Base-by-base conservation (phyloP, 2,113 vertebrate genomes). In the Sander vitreus region DNA sequence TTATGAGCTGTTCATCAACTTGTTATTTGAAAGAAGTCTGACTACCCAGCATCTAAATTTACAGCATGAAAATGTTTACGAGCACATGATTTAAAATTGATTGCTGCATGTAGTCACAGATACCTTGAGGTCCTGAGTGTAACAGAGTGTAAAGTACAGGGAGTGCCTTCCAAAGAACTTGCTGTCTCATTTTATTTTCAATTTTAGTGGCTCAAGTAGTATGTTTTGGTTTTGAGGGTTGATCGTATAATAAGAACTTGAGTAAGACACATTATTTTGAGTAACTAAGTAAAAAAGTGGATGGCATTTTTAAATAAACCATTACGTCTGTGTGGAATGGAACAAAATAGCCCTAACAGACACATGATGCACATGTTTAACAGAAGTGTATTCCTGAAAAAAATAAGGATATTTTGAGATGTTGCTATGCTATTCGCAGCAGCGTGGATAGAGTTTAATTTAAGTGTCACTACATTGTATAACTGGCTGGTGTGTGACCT, bases 351-450 rank as follows among this genome's bases (percentile, higher is more conserved):
- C 68, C 63, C 33, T 1, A 18, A 59, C 19, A 39, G 72, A 60
- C 87, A 39, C 85, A 80, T 83, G 85, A 85, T 71, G 48, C 30
- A 33, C 12, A 66, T 39, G 53, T 80, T 64, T 65, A 73, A 72
- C 48, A 54, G 62, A 39, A 33, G 19, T 2, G 53, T 69, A 71
- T 51, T 63, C 39, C 73, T 68, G 65, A 85, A 85, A 63, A 74
- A 80, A 87, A 45, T 2, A 18, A 2, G 10, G 72, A 64, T 92
- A 92, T 91, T 80, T 89, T 86, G 79, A 84, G 91, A 78, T 76
- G 90, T 91, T 93, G 91, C 85, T 73, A 80, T 83, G 84, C 88
- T 83, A 76, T 86, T 88, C 10, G 12, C 64, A 80, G 85, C 60
- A 55, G 55, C 16, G 45, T 39, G 1, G 21, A 43, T 19, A 7